Percentiles rank a stretch among this genome's conserved stretches.
These are phyloP conservation scores for Sebastes fasciatus DNA, from an alignment of 2,113 vertebrate species.

Conservation along the genomic window DNA sequence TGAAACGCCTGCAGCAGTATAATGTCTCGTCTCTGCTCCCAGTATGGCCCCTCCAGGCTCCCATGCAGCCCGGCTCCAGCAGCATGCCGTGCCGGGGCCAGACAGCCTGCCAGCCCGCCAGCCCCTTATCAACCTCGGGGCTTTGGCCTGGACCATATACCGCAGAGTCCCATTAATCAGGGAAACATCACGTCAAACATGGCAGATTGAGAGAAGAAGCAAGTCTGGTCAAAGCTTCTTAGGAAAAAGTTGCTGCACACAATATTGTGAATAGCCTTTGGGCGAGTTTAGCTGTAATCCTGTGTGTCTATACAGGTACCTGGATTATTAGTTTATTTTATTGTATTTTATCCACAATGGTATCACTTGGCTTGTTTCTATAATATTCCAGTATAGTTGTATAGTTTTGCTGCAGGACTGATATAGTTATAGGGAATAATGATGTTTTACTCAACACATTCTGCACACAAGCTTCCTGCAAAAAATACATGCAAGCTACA, in stretches of 20 bases:
- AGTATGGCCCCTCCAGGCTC: constrained; percentile 63
- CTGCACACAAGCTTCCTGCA: background rate
- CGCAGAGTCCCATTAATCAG: constrained; percentile 67
- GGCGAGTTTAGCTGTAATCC: background rate
- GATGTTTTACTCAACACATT: background rate
- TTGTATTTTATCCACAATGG: background rate
- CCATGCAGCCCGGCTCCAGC: constrained; percentile 15
- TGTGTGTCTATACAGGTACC: background rate
- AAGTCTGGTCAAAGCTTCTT: constrained; percentile 42
- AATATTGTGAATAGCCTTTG: background rate
- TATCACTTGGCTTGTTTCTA: background rate
- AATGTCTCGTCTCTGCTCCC: constrained; percentile 66
- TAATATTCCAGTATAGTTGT: background rate
- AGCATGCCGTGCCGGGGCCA: constrained; percentile 47
- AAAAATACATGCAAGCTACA: background rate
- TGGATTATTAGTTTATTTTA: background rate
- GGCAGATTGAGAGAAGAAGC: constrained; percentile 37
- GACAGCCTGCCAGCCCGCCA: constrained; percentile 52
- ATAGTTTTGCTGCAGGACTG: background rate
- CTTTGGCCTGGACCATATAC: constrained; percentile 44
- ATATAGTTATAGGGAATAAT: background rate
- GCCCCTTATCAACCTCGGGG: constrained; percentile 61
- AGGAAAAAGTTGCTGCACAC: constrained; percentile 9
- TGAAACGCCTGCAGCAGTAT: constrained; percentile 66
- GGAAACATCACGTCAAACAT: constrained; percentile 54